Base-by-base conservation (phyloP, 1,140 invertebrate species). In the Anthonomus grandis region DNA sequence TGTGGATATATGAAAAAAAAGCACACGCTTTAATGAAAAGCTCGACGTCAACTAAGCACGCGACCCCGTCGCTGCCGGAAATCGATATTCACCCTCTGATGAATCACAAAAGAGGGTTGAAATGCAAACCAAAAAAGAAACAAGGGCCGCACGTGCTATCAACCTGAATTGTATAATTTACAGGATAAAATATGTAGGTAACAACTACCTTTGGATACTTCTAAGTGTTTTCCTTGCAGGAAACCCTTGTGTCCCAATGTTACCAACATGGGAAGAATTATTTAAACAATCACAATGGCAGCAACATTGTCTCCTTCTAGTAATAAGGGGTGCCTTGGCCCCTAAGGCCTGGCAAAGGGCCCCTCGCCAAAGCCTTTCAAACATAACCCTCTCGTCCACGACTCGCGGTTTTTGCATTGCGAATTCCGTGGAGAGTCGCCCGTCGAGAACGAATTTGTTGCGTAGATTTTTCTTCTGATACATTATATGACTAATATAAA, bases 321-420 rank as follows among this genome's bases (percentile, higher is more conserved):
- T 51, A 37, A 62, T 54, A 6, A 66, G 65, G 12, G 67, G 57
- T 45, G 73, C 67, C 76, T 76, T 66, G 15, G 60, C 54, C 9
- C 67, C 67, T 25, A 71, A 53, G n/a, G 73, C 68, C 57, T 72
- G 72, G 48, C 69, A 72, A 57, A 83, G 78, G 0, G 82, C 81
- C 21, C 81, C 81, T 31, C 79, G 75, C 83, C 83, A 84, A 39
- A 84, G 70, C 13, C 81, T 71, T 58, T 83, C 82, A 65, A 84
- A 84, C 4, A 83, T 75, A 2, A 81, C 70, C 21, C 79, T 71
- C 62, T 81, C 78, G 62, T 80, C 76, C 6, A 76, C 72, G 63
- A 77, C 72, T 71, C 71, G n/a, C 22, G 15, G 41, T 18, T 53
- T 53, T n/a, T 31, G 37, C 9, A 31, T 19, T 9, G 46, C 25